Conservation (phyloP, 2,113 vertebrate species). For the Menidia beryllina region DNA sequence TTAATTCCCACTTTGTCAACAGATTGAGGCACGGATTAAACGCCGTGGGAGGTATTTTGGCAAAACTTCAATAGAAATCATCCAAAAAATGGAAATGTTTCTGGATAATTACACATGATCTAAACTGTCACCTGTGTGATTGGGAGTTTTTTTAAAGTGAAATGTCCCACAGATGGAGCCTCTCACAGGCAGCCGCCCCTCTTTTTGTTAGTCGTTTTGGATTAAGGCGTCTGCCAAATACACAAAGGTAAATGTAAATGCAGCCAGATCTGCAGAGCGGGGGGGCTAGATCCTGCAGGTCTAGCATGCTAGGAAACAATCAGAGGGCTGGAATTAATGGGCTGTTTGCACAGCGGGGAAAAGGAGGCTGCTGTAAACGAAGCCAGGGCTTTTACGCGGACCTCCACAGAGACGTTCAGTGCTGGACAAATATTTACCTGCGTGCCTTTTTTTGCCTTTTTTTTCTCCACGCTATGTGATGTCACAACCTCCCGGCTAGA, state of each 20-base stretch:
- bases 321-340: conserved; percentile 69
- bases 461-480: conserved; percentile 2
- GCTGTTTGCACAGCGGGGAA: conserved; percentile 67
- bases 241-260: too few relatives aligned
- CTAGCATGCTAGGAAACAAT: conserved; percentile 47
- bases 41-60: conserved; percentile 9
- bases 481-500: conserved; percentile 1
- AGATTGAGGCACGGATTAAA: not conserved
- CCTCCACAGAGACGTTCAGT: not conserved
- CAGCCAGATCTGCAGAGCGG: not conserved
- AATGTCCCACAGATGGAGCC: not conserved
- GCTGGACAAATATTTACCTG: conserved; percentile 61
- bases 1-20: not conserved
- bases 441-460: too few relatives aligned
- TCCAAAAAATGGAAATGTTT: not conserved
- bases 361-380: conserved; percentile 40
- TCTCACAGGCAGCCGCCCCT: too few relatives aligned
- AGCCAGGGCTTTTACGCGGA: conserved; percentile 28
- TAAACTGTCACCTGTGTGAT: not conserved
- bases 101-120: too few relatives aligned
- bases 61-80: not conserved
- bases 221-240: too few relatives aligned
- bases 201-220: too few relatives aligned
- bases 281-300: conserved; percentile 2
- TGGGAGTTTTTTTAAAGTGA: conserved; percentile 6